These are phyloP conservation scores for Myotis daubentonii DNA, from an alignment of 2,797 vertebrate genomes.

Conservation along the genomic window DNA sequence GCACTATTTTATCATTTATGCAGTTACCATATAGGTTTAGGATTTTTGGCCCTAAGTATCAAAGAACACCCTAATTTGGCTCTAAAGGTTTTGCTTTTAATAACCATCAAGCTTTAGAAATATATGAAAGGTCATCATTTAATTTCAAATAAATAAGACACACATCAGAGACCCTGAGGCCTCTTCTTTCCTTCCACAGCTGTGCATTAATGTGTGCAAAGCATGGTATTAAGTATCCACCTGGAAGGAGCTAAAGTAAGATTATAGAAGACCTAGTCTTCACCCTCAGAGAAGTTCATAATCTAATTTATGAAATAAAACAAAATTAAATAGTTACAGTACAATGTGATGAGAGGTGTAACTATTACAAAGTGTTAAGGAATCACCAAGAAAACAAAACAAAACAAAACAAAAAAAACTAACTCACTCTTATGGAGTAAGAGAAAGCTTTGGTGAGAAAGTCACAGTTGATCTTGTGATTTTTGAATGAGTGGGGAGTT, in stretches of 20 bases:
- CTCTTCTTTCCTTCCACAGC: neutral
- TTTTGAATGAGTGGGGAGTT: neutral
- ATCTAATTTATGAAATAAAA: neutral
- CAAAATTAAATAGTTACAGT: neutral
- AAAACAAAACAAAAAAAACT: no score
- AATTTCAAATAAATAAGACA: neutral
- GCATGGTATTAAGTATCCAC: neutral
- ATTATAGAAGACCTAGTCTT: neutral
- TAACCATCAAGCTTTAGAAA: neutral
- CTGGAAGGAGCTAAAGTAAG: neutral
- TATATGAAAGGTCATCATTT: neutral
- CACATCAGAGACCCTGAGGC: neutral
- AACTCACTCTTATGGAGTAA: neutral
- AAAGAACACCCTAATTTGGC: neutral
- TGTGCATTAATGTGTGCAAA: neutral
- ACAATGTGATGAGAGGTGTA: neutral
- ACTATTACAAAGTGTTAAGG: neutral
- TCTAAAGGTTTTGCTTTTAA: neutral
- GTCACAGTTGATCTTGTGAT: neutral
- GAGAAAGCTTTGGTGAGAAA: neutral
- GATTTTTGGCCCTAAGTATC: neutral
- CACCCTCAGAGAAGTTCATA: neutral
- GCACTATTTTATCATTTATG: neutral
- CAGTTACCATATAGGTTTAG: neutral
- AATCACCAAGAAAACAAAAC: neutral